Percentiles rank a stretch among this genome's conserved stretches.
phyloP scores from a whole-genome alignment of 2,797 vertebrate species.

The Platyrinchus mystaceus region DNA sequence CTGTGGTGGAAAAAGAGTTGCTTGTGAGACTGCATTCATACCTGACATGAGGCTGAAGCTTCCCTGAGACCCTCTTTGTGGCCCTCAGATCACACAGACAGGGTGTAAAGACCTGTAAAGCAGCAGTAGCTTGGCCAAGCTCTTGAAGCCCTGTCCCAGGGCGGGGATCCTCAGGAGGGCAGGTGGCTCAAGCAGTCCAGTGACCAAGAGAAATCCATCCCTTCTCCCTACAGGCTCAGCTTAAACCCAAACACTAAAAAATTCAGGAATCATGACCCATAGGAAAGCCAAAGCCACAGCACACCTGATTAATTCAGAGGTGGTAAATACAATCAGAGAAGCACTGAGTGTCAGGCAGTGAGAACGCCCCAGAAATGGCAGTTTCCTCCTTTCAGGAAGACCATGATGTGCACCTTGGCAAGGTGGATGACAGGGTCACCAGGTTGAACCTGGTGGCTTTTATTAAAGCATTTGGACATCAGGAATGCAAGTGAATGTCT shows the following conservation, averaged over 20 bases:
- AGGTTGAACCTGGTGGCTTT: not conserved
- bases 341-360: rapidly evolving
- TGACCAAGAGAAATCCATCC: not conserved
- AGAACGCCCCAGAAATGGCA: not conserved
- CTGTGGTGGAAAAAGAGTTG: not conserved
- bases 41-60: not conserved
- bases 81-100: not conserved
- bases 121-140: not conserved
- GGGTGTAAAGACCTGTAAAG: not conserved
- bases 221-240: not conserved
- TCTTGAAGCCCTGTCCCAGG: not conserved
- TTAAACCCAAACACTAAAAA: not conserved
- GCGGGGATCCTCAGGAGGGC: not conserved
- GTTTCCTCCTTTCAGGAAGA: not conserved
- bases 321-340: not conserved
- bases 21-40: not conserved
- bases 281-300: not conserved
- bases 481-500: not conserved
- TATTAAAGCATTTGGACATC: not conserved
- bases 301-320: not conserved
- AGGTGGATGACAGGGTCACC: not conserved
- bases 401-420: not conserved
- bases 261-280: not conserved
- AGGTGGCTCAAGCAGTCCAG: not conserved
- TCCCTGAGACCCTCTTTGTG: not conserved